Evolutionary conservation across 2,888 invertebrate genomes (phyloP).

Genomic region (Scaptomyza tumidula): DNA sequence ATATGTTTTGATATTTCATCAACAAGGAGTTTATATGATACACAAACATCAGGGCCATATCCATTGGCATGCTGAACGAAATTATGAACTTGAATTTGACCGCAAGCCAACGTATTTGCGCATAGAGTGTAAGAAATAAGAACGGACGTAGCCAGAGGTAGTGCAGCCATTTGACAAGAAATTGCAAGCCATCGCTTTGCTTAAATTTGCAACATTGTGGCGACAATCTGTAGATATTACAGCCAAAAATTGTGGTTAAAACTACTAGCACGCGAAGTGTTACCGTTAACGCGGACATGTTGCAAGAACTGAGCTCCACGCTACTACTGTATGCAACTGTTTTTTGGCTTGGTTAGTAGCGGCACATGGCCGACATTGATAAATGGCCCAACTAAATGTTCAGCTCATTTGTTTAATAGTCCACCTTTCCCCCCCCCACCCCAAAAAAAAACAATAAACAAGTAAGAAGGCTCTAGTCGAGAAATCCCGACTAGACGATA

Average conservation of each 20-base stretch:
- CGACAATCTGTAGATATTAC: constrained; percentile 49
- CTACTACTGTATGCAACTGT: neutral
- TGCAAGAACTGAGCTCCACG: constrained; percentile 40
- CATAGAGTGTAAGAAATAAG: neutral
- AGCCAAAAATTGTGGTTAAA: constrained; percentile 44
- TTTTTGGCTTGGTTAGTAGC: neutral
- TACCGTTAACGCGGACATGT: constrained; percentile 57
- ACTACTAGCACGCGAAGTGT: constrained; percentile 37
- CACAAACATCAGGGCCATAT: neutral
- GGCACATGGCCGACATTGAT: constrained; percentile 50
- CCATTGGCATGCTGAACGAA: neutral
- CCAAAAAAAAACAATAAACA: too few relatives aligned
- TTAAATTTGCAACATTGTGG: constrained; percentile 22
- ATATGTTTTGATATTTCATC: constrained; percentile 10
- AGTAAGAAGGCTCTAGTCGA: too few relatives aligned
- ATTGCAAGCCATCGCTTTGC: constrained; percentile 5
- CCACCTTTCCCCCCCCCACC: too few relatives aligned
- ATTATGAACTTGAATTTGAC: neutral
- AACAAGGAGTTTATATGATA: constrained; percentile 12
- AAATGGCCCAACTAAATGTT: constrained; percentile 45
- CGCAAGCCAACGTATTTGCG: neutral
- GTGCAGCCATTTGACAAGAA: constrained; percentile 33
- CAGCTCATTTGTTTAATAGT: constrained; percentile 57
- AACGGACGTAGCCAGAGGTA: constrained; percentile 54
- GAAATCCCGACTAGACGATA: too few relatives aligned